Evolutionary conservation across 2,797 vertebrate species (phyloP), one percentile per base, ranked within the genome.

Genomic region (Poecilia gillii): DNA sequence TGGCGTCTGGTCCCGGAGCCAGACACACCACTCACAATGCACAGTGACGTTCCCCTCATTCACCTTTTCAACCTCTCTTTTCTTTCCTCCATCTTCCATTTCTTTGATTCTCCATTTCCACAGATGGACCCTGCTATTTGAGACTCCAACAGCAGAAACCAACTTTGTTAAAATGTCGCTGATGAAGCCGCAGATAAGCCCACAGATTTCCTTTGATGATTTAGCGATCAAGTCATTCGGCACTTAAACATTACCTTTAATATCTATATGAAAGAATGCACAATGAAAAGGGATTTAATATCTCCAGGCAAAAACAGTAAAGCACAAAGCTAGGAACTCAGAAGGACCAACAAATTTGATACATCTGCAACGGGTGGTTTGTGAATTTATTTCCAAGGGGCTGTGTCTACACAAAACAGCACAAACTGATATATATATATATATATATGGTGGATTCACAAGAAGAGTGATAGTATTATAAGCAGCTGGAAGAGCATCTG

Each of bases 1-100:
- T 93, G 93, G 92, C 92, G 91, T 94, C 93, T 90, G 81, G 85
- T 87, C 78, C 78, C 16, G 55, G 84, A 89, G 88, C 87, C 90
- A 93, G 88, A 91, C 90, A 83, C 85, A 84, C 84, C 28, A 2
- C 83, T 89, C 82, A 92, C 90, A 94, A 91, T 89, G 84, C 89
- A 84, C 87, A 91, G 77, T 81, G 88, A 86, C 78, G 72, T 84
- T 80, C 85, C 87, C 76, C 78, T 88, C 81, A 81, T 88, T 91
- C 89, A 87, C 85, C 91, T 89, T 91, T 94, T 91, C 90, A 93
- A 59, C 85, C 81, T 81, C 66, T 77, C 87, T 83, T 91, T 91
- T 92, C 85, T 89, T 76, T 85, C 74, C 75, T 80, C 85, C 82
- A 72, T 82, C 82, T 85, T 86, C 86, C 87, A 83, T 88, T 89